Evolutionary conservation across 1,140 invertebrate species (phyloP), one percentile per base, ranked within the genome.

Genomic region (Magallana angulata): DNA sequence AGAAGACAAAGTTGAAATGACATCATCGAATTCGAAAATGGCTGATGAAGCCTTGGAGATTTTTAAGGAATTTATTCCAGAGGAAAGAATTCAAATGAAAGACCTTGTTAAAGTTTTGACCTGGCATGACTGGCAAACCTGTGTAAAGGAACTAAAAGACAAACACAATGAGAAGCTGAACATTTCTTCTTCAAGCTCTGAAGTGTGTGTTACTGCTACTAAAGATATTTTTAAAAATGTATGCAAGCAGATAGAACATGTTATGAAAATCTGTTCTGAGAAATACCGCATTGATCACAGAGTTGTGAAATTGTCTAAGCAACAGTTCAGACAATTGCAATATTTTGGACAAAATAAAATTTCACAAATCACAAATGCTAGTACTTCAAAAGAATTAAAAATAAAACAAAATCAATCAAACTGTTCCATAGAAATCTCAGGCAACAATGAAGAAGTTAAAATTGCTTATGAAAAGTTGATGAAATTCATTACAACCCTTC

Each of bases 401-500:
- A 88, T 85, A 8, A 85, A 14, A 18, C 12, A n/a, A 14, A 56
- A 36, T 1, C 68, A 76, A 9, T 12, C 64, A 9, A 60, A 84
- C 4, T 64, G 9, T 84, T 36, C 12, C 14, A 76, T 76, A 76
- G 82, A 64, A 18, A 57, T 84, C 68, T 48, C 30, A 56, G 82
- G 68, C n/a, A 87, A 84, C 30, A 64, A 80, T 62, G 48, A 62
- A 30, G 64, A 68, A 11, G 82, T 89, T 9, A 30, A 84, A 30
- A 83, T 57, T 64, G 82, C 82, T 14, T 76, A n/a, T 9, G 71
- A 86, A 0, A 57, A 87, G 30, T 85, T 86, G 7, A 82, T 14
- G 71, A 68, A 59, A 18, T 82, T 86, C 24, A 57, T 85, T 18
- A 9, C 82, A 62, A 18, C 16, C 1, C 57, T 89, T n/a, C 9